phyloP scores from a whole-genome alignment of 2,797 vertebrate genomes.

The Tokudaia muenninki region DNA sequence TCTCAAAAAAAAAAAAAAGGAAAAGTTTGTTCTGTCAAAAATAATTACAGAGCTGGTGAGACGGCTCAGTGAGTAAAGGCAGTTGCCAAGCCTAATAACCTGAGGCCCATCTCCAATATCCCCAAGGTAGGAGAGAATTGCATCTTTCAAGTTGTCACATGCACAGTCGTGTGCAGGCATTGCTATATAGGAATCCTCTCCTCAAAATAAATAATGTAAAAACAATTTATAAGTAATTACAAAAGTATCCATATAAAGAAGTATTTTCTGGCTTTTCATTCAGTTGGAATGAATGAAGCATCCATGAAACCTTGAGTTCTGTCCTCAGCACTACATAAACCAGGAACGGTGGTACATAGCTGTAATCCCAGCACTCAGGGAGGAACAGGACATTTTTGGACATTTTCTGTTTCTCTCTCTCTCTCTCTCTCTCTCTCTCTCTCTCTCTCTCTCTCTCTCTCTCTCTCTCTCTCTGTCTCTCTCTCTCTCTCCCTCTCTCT shows the following conservation, averaged over 20 bases:
- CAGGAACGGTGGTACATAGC: neutral
- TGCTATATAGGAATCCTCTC: neutral
- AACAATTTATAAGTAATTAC: neutral
- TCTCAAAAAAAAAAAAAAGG: neutral
- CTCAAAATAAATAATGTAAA: neutral
- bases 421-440: too few species aligned
- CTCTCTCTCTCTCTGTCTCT: too few species aligned
- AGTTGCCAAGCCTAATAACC: neutral
- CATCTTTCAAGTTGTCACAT: neutral
- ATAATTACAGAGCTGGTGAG: neutral
- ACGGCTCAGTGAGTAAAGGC: neutral
- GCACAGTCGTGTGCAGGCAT: neutral
- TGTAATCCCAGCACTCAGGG: neutral
- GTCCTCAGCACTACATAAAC: neutral
- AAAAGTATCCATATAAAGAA: neutral
- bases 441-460: too few species aligned
- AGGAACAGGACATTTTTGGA: neutral
- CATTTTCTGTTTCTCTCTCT: neutral
- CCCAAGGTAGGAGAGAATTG: neutral
- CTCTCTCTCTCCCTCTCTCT: too few species aligned
- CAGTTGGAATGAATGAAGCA: neutral
- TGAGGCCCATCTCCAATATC: too few species aligned
- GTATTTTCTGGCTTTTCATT: neutral
- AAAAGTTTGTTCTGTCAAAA: constrained; percentile 34
- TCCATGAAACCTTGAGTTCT: neutral